Conservation (phyloP, 2,888 invertebrate genomes). For the Trichopoda pennipes region DNA sequence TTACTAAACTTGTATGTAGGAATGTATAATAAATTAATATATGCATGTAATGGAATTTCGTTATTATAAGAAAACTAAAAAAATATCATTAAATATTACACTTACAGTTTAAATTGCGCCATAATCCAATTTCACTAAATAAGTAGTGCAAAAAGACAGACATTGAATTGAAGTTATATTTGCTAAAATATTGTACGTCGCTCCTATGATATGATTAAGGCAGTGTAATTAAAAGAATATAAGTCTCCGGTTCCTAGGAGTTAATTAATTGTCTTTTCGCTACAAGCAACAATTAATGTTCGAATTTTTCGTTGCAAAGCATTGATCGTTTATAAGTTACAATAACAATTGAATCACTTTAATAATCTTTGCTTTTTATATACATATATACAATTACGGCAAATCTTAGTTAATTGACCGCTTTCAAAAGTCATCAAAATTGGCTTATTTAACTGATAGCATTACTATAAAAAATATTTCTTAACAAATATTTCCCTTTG, state of each 20-base stretch:
- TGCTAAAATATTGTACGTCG: neutral
- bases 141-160: constrained; percentile 7
- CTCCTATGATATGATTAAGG: constrained; percentile 29
- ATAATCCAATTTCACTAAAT: constrained; percentile 40
- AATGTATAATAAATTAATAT: too few relatives aligned
- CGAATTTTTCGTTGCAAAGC: constrained; percentile 10
- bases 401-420: constrained; percentile 27
- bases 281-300: constrained; percentile 4
- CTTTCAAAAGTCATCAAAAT: constrained; percentile 19
- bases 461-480: neutral
- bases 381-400: neutral
- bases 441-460: neutral
- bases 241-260: neutral
- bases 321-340: constrained; percentile 18
- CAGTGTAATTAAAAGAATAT: constrained; percentile 5
- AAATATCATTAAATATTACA: neutral
- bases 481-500: neutral
- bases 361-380: constrained; percentile 1
- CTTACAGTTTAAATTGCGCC: constrained; percentile 66
- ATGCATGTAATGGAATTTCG: too few relatives aligned
- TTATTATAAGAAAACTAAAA: too few relatives aligned
- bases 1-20: too few relatives aligned
- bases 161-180: constrained; percentile 36
- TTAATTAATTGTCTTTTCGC: constrained; percentile 16
- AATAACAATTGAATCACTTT: constrained; percentile 14